These are phyloP conservation scores for Dasypus novemcinctus DNA, from an alignment of 2,113 vertebrate species.

Conservation along the genomic window DNA sequence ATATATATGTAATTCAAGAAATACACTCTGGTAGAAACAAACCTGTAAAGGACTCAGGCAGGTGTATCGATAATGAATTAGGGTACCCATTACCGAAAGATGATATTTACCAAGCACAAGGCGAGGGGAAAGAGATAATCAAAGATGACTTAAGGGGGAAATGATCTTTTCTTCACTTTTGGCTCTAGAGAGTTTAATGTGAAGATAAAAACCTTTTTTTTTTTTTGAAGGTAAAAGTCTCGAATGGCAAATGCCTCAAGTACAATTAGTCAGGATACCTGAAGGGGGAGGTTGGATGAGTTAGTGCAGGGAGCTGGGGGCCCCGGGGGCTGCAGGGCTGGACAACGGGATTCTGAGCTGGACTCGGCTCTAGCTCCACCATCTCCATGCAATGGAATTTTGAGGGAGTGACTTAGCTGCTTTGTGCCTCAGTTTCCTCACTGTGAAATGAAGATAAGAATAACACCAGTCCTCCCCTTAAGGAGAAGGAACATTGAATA, in stretches of 20 bases:
- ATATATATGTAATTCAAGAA: not conserved
- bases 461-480: not conserved
- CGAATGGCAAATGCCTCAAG: not conserved
- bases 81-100: accelerated
- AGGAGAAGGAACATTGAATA: accelerated
- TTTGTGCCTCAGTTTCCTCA: no score
- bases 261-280: not conserved
- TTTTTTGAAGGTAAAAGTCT: not conserved
- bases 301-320: accelerated
- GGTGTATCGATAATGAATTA: accelerated
- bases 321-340: not conserved
- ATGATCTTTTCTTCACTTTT: not conserved
- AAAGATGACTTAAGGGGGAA: no score
- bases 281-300: not conserved
- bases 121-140: not conserved
- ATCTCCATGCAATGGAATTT: accelerated
- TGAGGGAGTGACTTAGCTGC: accelerated
- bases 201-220: no score
- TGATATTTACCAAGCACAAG: not conserved
- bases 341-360: no score
- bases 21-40: not conserved
- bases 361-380: not conserved
- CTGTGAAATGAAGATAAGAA: no score
- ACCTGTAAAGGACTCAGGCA: accelerated
- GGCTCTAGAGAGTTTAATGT: not conserved